Evolutionary conservation across 1,140 invertebrate species (phyloP), one percentile per base, ranked within the genome.

Genomic region (Stegodyphus dumicola): DNA sequence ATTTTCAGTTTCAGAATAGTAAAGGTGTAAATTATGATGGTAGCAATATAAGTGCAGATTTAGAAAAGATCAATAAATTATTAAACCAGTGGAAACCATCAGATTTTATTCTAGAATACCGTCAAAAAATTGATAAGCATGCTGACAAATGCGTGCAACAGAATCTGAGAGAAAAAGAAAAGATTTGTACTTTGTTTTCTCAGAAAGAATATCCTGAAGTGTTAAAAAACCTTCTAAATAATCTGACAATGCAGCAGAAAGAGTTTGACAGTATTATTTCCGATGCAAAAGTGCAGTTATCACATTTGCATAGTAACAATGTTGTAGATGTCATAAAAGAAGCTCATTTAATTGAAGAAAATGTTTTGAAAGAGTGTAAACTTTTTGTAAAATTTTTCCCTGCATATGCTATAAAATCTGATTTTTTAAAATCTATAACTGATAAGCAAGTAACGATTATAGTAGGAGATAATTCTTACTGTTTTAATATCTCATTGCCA

Each of bases 301-400:
- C 15, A 9, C 15, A 60, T 60, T 60, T 15, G 56, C 56, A 9
- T 15, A 60, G 56, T 60, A 60, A 9, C 0, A 60, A 5, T 15
- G 33, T 15, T 60, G 56, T 9, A 60, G 56, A 9, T 15, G 56
- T 60, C 2, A 11, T 60, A 9, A 15, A 60, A 60, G 56, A 15
- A 60, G 9, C 56, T 60, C 15, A 15, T 33, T 33, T 33, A 33
- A 33, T 33, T 15, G 56, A 60, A 11, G 56, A 48, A 64, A 33
- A 15, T 17, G 5, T n/a, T 76, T n/a, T 4, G 65, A 17, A 52
- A 69, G 73, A 76, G 13, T 65, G 54, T 13, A 84, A 54, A 15
- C 48, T 84, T 48, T 75, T 75, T 76, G 65, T 75, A 76, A 66
- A 84, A n/a, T 84, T 69, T 53, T 84, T 75, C 15, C 80, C 71